A percentile compares a stretch with the other conserved stretches of the same genome.
Conservation (phyloP, 2,888 invertebrate genomes). For the Caenorhabditis sp. region DNA sequence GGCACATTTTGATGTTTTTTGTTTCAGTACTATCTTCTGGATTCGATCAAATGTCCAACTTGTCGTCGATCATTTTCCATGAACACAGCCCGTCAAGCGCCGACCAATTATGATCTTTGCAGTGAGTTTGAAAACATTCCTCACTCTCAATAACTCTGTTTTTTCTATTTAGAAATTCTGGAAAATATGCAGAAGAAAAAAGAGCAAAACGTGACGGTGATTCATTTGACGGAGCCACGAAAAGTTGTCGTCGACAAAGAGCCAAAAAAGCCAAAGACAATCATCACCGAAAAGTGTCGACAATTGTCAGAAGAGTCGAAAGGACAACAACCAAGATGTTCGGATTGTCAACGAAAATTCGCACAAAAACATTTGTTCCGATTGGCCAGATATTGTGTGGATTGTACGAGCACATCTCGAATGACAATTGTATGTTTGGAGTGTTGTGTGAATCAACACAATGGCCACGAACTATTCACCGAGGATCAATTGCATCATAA, state of each 20-base stretch:
- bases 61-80: slow-evolving; percentile 55
- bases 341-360: slow-evolving; percentile 49
- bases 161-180: slow-evolving; percentile 49
- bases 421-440: slow-evolving; percentile 60
- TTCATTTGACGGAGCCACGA: slow-evolving; percentile 31
- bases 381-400: slow-evolving; percentile 50
- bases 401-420: slow-evolving; percentile 44
- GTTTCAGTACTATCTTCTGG: slow-evolving; percentile 64
- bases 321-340: slow-evolving; percentile 31
- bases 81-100: slow-evolving; percentile 56
- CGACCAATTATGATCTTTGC: slow-evolving; percentile 66
- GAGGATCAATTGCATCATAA: slow-evolving; percentile 54
- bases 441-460: slow-evolving; percentile 67
- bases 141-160: not conserved
- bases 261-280: not conserved
- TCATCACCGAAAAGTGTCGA: not conserved
- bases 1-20: no score
- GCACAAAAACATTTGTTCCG: slow-evolving; percentile 41
- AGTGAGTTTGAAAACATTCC: slow-evolving; percentile 51
- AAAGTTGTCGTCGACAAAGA: not conserved
- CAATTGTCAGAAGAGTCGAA: slow-evolving; percentile 33
- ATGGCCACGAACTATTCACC: slow-evolving; percentile 61
- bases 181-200: slow-evolving; percentile 41
- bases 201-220: slow-evolving; percentile 56
- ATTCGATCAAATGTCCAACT: slow-evolving; percentile 63